Percentiles rank a stretch among this genome's conserved stretches.
Evolutionary conservation across 1,140 invertebrate species (phyloP).

Genomic region (Eulimnadia texana): DNA sequence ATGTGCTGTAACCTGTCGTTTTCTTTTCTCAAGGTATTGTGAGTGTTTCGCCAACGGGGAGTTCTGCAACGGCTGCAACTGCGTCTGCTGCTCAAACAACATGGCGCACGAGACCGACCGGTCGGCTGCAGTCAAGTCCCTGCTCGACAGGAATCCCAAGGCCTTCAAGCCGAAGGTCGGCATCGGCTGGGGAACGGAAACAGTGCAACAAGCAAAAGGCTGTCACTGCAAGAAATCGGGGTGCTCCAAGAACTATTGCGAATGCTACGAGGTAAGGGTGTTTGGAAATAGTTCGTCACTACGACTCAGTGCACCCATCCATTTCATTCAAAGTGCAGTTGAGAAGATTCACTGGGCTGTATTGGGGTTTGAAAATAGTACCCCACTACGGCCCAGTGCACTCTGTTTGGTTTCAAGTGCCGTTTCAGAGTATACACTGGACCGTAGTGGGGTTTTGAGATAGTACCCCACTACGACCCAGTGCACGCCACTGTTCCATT

Average conservation of each 20-base stretch:
- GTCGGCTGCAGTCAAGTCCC: constrained; percentile 55
- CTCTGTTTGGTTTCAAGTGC: too few species aligned
- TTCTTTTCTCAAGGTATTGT: constrained; percentile 57
- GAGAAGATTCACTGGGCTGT: too few species aligned
- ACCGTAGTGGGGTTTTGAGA: too few species aligned
- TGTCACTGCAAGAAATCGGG: constrained; percentile 98
- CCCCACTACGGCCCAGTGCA: too few species aligned
- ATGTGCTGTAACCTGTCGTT: neutral
- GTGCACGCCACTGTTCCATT: too few species aligned
- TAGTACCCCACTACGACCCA: too few species aligned
- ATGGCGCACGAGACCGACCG: constrained; percentile 88
- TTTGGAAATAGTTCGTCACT: constrained; percentile 3
- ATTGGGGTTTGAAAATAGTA: too few species aligned
- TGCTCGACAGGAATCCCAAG: constrained; percentile 51
- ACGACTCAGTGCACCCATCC: neutral
- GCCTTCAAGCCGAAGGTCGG: constrained; percentile 98
- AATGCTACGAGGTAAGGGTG: constrained; percentile 86
- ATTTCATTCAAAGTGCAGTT: neutral
- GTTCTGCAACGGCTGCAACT: constrained; percentile 97
- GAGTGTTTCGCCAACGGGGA: constrained; percentile 99
- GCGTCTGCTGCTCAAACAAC: constrained; percentile 95
- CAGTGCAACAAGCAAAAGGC: constrained; percentile 86
- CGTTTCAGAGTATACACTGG: too few species aligned
- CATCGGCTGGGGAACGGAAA: constrained; percentile 47
- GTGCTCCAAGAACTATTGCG: constrained; percentile 99